phyloP scores from a whole-genome alignment of 2,888 invertebrate species.

The Schizaphis graminum region DNA sequence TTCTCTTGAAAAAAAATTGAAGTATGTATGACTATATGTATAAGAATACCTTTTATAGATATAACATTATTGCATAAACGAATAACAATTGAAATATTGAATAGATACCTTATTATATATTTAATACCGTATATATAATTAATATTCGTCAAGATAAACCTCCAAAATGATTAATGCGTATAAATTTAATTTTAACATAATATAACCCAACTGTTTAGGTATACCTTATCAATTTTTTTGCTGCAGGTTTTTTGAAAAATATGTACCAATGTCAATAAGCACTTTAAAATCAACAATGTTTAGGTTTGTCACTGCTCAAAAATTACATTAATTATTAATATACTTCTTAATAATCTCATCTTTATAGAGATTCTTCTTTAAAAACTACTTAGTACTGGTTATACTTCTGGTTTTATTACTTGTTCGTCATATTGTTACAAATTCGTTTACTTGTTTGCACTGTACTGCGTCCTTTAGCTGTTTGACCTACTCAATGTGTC shows the following conservation, averaged over 20 bases:
- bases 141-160: background rate
- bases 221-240: background rate
- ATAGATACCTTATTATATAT: background rate
- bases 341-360: background rate
- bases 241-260: background rate
- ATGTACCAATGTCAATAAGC: background rate
- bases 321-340: background rate
- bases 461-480: background rate
- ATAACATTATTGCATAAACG: background rate
- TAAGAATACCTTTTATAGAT: background rate
- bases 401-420: no score
- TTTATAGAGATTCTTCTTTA: background rate
- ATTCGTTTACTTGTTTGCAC: background rate
- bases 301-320: background rate
- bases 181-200: background rate
- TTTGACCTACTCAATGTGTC: background rate
- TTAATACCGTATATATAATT: background rate
- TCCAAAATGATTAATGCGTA: background rate
- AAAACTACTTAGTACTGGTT: background rate
- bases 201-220: background rate
- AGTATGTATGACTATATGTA: background rate
- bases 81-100: background rate
- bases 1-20: background rate
- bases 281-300: background rate
- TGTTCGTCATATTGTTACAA: background rate